A percentile compares a stretch with the other conserved stretches of the same genome.
phyloP scores from a whole-genome alignment of 30 jellyfish, hydroid and myxozoan species.

The Cassiopea andromeda region DNA sequence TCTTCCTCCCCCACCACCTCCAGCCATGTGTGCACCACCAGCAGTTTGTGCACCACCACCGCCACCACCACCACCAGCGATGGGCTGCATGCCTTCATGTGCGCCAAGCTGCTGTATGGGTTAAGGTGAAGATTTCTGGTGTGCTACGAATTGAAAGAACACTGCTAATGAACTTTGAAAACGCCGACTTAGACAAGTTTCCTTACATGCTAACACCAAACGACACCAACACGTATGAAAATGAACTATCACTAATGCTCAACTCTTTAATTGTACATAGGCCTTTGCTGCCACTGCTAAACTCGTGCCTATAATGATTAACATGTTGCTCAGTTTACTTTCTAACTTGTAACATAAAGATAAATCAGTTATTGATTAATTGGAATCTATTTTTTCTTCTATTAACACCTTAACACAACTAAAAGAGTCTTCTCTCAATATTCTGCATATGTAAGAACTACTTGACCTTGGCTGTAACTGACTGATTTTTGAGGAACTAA shows the following conservation, averaged over 20 bases:
- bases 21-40: constrained; percentile 84
- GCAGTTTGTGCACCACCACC: constrained; percentile 86
- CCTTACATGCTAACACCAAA: neutral
- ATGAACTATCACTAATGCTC: constrained; percentile 16
- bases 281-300: constrained; percentile 15
- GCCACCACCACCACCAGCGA: constrained; percentile 77
- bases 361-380: neutral
- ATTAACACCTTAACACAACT: constrained; percentile 5
- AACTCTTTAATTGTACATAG: constrained; percentile 24
- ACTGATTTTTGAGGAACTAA: neutral
- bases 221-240: neutral
- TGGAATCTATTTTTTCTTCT: neutral
- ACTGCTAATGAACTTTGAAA: constrained; percentile 22
- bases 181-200: constrained; percentile 42
- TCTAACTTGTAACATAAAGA: constrained; percentile 19
- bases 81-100: constrained; percentile 75
- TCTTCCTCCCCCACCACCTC: constrained; percentile 85
- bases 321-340: neutral
- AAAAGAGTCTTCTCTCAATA: constrained; percentile 9
- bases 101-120: constrained; percentile 88
- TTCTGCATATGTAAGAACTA: neutral
- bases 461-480: neutral
- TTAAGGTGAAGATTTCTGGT: constrained; percentile 10
- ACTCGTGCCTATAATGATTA: neutral
- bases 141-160: neutral